phyloP scores from a whole-genome alignment of 2,888 invertebrate species.

The Alviniconcha strummeri region DNA sequence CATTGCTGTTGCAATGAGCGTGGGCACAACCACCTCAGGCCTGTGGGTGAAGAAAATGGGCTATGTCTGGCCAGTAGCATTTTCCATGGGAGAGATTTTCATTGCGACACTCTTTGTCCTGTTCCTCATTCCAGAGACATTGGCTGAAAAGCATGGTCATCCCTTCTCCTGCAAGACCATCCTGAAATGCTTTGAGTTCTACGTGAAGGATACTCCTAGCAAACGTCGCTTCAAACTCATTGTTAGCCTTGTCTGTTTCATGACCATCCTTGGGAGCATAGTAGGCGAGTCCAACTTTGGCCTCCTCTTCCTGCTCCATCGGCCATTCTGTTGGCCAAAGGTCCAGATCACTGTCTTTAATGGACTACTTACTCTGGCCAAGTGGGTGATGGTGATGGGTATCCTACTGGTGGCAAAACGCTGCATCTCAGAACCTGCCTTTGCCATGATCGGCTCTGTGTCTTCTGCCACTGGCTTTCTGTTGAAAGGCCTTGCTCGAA shows the following conservation, averaged over 20 bases:
- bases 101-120: conserved; percentile 30
- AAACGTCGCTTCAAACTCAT: conserved; percentile 39
- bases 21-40: conserved; percentile 29
- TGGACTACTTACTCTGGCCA: conserved; percentile 24
- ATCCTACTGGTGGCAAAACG: conserved; percentile 24
- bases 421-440: conserved; percentile 30
- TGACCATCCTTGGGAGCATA: conserved; percentile 27
- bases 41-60: conserved; percentile 38
- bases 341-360: conserved; percentile 35
- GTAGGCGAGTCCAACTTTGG: conserved; percentile 34
- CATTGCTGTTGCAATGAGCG: conserved; percentile 31
- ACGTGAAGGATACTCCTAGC: conserved; percentile 35
- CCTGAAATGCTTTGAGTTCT: conserved; percentile 37
- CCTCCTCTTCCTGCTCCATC: conserved; percentile 38
- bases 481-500: conserved; percentile 31
- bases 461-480: conserved; percentile 29
- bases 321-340: conserved; percentile 42
- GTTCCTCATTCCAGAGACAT: conserved; percentile 38
- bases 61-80: conserved; percentile 36
- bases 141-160: not conserved
- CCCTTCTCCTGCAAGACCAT: conserved; percentile 28
- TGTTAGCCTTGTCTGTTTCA: conserved; percentile 33
- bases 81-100: conserved; percentile 13
- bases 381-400: conserved; percentile 35
- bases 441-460: conserved; percentile 37